A percentile compares a stretch with the other conserved stretches of the same genome.
phyloP scores from a whole-genome alignment of 2,888 invertebrate genomes.

The Chrysomela aeneicollis region DNA sequence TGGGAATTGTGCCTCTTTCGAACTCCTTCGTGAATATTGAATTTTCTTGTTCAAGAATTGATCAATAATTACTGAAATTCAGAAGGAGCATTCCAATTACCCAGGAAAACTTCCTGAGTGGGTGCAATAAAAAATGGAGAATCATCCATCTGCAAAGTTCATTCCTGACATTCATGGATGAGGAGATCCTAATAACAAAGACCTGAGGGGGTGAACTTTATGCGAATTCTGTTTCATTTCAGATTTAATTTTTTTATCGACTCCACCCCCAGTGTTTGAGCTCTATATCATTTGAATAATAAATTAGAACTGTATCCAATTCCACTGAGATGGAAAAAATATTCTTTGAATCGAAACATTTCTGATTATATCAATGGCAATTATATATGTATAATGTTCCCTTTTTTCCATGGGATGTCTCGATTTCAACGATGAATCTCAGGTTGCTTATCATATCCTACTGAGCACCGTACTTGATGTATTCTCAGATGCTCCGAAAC shows the following conservation, averaged over 20 bases:
- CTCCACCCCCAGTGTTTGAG: background rate
- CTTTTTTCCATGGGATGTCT: too few species aligned
- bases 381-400: background rate
- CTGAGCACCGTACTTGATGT: too few species aligned
- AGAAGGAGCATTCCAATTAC: background rate
- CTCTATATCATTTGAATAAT: background rate
- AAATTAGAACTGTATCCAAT: background rate
- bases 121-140: background rate
- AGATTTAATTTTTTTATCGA: slow-evolving; percentile 5
- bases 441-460: too few species aligned
- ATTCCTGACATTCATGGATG: background rate
- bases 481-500: too few species aligned
- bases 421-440: too few species aligned
- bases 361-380: background rate
- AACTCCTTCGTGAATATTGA: background rate
- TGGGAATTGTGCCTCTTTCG: background rate
- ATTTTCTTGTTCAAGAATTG: background rate
- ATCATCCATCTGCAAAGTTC: background rate
- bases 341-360: background rate
- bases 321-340: background rate
- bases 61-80: slow-evolving; percentile 3
- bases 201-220: background rate
- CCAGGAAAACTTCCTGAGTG: background rate
- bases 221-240: background rate
- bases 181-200: background rate